These are phyloP conservation scores for Choristoneura rosaceana DNA, from an alignment of 2,888 invertebrate genomes.

Conservation along the genomic window DNA sequence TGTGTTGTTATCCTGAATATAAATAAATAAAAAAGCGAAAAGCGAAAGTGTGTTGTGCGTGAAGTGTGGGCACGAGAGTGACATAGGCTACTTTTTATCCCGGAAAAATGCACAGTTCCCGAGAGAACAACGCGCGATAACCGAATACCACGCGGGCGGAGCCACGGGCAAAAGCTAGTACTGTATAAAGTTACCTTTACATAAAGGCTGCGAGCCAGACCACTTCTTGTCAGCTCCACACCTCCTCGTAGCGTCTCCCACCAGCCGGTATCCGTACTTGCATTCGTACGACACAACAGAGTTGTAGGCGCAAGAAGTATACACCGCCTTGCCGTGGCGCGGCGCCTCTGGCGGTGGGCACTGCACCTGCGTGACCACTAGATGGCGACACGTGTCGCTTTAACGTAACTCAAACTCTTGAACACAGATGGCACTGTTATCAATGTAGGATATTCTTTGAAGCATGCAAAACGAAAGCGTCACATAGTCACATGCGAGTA, in stretches of 20 bases:
- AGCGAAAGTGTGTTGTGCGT: no score
- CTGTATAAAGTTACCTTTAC: constrained; percentile 89
- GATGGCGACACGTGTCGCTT: constrained; percentile 81
- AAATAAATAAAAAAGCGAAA: no score
- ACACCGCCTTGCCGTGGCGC: constrained; percentile 96
- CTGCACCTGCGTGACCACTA: constrained; percentile 96
- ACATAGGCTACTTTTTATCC: no score
- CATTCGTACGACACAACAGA: constrained; percentile 98
- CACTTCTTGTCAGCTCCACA: constrained; percentile 98
- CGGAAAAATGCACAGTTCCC: no score
- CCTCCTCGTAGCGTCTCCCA: constrained; percentile 95
- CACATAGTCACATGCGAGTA: constrained; percentile 63
- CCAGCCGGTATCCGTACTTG: constrained; percentile 95
- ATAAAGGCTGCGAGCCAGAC: constrained; percentile 96
- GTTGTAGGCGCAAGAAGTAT: constrained; percentile 97
- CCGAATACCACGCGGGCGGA: no score
- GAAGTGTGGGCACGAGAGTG: no score
- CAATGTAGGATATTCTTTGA: constrained; percentile 42
- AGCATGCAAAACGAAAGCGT: constrained; percentile 56
- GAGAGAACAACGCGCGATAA: no score
- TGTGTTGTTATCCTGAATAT: no score
- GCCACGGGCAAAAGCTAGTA: no score
- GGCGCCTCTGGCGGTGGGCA: constrained; percentile 97
- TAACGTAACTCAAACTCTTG: constrained; percentile 60
- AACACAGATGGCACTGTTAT: constrained; percentile 61